These are phyloP conservation scores for Drosophila niveifrons DNA, from an alignment of 2,888 invertebrate genomes.

Conservation along the genomic window DNA sequence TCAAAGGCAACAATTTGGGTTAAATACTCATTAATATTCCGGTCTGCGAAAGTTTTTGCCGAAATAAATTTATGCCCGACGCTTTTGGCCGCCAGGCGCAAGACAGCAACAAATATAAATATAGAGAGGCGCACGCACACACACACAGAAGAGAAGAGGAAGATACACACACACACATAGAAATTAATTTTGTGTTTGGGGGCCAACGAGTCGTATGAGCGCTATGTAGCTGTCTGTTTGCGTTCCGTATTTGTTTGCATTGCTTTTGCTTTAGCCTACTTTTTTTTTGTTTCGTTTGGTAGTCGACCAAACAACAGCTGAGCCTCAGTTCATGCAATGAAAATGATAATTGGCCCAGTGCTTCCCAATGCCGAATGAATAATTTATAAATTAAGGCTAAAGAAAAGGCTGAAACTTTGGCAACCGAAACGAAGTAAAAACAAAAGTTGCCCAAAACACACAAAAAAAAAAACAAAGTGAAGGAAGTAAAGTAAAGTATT, in stretches of 20 bases:
- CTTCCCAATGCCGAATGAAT: conserved; percentile 73
- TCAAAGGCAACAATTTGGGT: conserved; percentile 82
- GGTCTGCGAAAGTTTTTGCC: conserved; percentile 81
- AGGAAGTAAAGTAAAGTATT: conserved; percentile 67
- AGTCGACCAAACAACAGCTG: conserved; percentile 8
- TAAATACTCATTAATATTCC: conserved; percentile 82
- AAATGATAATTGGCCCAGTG: conserved; percentile 82
- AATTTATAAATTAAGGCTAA: conserved; percentile 80
- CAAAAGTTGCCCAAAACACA: conserved; percentile 3
- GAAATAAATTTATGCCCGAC: conserved; percentile 79
- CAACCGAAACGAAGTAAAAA: conserved; percentile 11
- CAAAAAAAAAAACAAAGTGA: conserved; percentile 23
- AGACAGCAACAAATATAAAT: conserved; percentile 65
- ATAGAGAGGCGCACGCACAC: conserved; percentile 27
- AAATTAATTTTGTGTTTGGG: conserved; percentile 62
- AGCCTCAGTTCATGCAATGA: conserved; percentile 55
- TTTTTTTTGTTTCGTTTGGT: conserved; percentile 38
- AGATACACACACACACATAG: conserved; percentile 36
- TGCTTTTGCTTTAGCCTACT: conserved; percentile 61
- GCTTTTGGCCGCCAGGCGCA: conserved; percentile 67
- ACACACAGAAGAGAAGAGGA: conserved; percentile 12
- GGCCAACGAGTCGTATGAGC: conserved; percentile 46
- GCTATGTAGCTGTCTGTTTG: conserved; percentile 17
- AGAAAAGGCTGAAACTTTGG: conserved; percentile 42
- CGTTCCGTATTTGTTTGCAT: conserved; percentile 39